phyloP scores from a whole-genome alignment of 2,113 vertebrate genomes.

The Coreoperca whiteheadi region DNA sequence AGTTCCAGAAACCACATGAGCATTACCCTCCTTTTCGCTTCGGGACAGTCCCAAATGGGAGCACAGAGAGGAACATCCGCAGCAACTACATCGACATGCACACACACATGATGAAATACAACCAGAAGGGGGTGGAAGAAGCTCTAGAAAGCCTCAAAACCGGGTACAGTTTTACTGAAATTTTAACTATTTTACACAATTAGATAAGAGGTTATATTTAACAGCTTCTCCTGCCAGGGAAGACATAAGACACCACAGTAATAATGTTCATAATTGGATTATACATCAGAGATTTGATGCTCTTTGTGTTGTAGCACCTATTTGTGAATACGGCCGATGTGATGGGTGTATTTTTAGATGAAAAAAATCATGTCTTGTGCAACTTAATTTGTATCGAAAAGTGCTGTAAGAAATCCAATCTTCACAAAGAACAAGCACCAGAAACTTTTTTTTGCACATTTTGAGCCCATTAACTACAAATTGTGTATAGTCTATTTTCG shows the following conservation, averaged over 20 bases:
- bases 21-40: conserved; percentile 98
- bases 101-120: conserved; percentile 98
- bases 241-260: neutral
- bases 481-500: neutral
- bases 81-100: conserved; percentile 99
- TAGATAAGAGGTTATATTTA: conserved; percentile 29
- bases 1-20: conserved; percentile 98
- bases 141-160: conserved; percentile 96
- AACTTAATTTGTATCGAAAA: conserved; percentile 50
- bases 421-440: conserved; percentile 18
- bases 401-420: conserved; percentile 37
- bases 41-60: conserved; percentile 97
- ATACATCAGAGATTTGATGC: conserved; percentile 22
- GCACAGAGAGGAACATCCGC: conserved; percentile 98
- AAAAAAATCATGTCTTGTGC: conserved; percentile 22
- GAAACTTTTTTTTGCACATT: conserved; percentile 18
- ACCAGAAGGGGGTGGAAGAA: conserved; percentile 97
- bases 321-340: conserved; percentile 51
- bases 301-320: conserved; percentile 50
- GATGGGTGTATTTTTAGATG: conserved; percentile 71
- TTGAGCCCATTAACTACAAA: neutral
- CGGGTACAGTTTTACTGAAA: conserved; percentile 83
- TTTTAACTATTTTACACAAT: neutral
- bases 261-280: conserved; percentile 4
- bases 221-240: neutral